Percentiles rank a stretch among this genome's conserved stretches.
These are phyloP conservation scores for Spisula subtruncata DNA, from an alignment of 2,888 invertebrate genomes.

Conservation along the genomic window DNA sequence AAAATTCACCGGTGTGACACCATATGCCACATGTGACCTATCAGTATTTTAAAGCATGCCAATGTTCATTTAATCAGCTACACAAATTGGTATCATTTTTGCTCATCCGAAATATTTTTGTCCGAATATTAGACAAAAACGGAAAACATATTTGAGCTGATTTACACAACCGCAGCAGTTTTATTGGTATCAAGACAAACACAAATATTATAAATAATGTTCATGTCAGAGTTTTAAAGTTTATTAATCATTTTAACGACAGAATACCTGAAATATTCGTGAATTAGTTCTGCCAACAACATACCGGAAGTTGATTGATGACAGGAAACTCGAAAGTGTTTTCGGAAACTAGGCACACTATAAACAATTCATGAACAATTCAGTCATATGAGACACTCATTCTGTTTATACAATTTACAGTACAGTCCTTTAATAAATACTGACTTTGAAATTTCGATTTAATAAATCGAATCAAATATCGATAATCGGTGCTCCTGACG, in stretches of 20 bases:
- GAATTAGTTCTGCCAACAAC: slow-evolving; percentile 65
- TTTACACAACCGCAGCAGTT: background rate
- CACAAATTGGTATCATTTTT: too few species aligned
- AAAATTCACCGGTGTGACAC: too few species aligned
- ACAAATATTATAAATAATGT: background rate
- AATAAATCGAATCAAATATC: too few species aligned
- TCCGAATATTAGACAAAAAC: background rate
- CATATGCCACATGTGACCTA: too few species aligned
- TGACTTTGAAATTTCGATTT: background rate
- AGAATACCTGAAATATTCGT: slow-evolving; percentile 71
- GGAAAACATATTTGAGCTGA: background rate
- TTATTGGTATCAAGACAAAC: background rate
- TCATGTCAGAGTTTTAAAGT: background rate
- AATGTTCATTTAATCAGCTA: too few species aligned
- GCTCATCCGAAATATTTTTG: background rate
- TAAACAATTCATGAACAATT: background rate
- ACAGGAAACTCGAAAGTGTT: slow-evolving; percentile 14
- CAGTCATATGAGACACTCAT: background rate
- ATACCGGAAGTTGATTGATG: slow-evolving; percentile 62
- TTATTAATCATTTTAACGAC: background rate
- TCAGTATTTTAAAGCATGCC: too few species aligned
- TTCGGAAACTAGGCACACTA: slow-evolving; percentile 39
- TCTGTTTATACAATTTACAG: background rate
- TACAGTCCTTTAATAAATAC: background rate
- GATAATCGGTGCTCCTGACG: too few species aligned